These are phyloP conservation scores for Torymus auratus DNA, from an alignment of 2,888 invertebrate species.

Conservation along the genomic window DNA sequence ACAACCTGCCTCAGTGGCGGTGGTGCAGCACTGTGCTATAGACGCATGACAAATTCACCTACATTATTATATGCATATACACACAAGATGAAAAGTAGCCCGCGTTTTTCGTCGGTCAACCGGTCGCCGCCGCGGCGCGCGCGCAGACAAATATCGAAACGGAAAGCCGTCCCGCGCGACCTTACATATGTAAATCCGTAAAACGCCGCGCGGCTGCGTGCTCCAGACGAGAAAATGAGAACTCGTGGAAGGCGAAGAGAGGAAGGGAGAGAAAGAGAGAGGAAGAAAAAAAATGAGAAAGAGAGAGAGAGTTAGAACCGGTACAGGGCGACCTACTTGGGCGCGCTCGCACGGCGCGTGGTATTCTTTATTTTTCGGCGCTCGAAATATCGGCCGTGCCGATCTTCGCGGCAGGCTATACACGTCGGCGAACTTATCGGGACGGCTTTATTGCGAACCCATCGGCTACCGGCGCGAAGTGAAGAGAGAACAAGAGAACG, in stretches of 20 bases:
- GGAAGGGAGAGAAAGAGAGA: conserved; percentile 18
- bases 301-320: conserved; percentile 47
- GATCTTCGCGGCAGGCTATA: conserved; percentile 23
- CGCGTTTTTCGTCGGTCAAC: not conserved
- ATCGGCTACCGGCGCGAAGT: not conserved
- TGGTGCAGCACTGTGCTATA: not conserved
- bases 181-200: conserved; percentile 35
- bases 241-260: not conserved
- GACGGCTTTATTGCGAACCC: conserved; percentile 16
- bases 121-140: not conserved
- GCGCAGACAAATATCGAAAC: conserved; percentile 23
- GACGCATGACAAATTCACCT: conserved; percentile 41
- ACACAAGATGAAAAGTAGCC: conserved; percentile 38
- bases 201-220: not conserved
- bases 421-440: conserved; percentile 10
- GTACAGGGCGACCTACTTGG: conserved; percentile 64
- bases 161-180: conserved; percentile 22
- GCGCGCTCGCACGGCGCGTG: conserved; percentile 42
- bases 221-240: too few species aligned
- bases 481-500: too few species aligned
- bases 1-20: too few species aligned
- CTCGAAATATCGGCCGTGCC: conserved; percentile 31
- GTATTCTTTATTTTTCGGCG: conserved; percentile 55
- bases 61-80: too few species aligned
- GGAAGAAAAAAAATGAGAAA: conserved; percentile 3